phyloP scores from a whole-genome alignment of 2,888 invertebrate genomes.

The Synanthedon myopaeformis region DNA sequence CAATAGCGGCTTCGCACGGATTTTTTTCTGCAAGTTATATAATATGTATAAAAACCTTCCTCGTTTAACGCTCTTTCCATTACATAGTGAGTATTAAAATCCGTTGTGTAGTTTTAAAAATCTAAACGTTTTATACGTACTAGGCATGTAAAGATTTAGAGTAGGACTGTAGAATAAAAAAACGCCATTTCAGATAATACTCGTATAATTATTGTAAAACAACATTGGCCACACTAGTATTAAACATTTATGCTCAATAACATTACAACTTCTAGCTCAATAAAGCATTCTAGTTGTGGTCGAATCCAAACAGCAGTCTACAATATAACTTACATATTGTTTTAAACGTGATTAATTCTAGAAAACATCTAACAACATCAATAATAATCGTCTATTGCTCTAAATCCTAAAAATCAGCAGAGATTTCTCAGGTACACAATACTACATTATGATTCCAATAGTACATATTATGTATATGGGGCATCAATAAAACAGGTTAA shows the following conservation, averaged over 20 bases:
- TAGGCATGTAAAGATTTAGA: no score
- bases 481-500: no score
- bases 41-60: no score
- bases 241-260: neutral
- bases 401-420: neutral
- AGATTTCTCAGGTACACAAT: neutral
- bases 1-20: no score
- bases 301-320: conserved; percentile 6
- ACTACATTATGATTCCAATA: no score
- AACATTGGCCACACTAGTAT: neutral
- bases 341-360: neutral
- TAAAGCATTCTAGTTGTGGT: conserved; percentile 4
- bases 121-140: no score
- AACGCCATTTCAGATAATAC: conserved; percentile 5
- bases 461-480: no score
- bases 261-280: neutral
- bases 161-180: neutral
- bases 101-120: no score
- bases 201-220: neutral
- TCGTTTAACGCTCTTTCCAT: no score
- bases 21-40: no score
- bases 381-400: neutral
- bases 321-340: conserved; percentile 5
- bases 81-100: no score
- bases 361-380: neutral